Conservation (phyloP, 2,888 invertebrate species). For the Furcula furcula region DNA sequence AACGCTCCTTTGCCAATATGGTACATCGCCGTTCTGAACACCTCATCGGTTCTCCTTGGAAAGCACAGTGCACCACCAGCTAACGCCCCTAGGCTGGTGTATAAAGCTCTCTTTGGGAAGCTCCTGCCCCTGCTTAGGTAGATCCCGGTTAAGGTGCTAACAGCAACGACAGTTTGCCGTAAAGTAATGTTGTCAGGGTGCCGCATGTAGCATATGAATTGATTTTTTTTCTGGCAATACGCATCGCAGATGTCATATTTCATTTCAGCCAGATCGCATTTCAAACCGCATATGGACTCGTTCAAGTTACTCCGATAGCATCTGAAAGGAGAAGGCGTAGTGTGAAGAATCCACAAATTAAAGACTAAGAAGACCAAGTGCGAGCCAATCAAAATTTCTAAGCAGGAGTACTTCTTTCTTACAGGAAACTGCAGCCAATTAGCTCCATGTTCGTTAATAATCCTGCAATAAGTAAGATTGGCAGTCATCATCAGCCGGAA, state of each 20-base stretch:
- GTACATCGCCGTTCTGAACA: slow-evolving; percentile 36
- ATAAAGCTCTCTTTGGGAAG: slow-evolving; percentile 35
- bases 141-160: slow-evolving; percentile 33
- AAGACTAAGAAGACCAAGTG: too few species aligned
- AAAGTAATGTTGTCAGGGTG: slow-evolving; percentile 35
- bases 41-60: slow-evolving; percentile 55
- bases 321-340: background rate
- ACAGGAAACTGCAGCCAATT: too few species aligned
- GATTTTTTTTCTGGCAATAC: slow-evolving; percentile 20
- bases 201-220: slow-evolving; percentile 43
- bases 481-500: too few species aligned
- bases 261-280: slow-evolving; percentile 13
- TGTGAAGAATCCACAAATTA: too few species aligned
- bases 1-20: slow-evolving; percentile 26
- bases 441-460: too few species aligned
- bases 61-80: slow-evolving; percentile 49
- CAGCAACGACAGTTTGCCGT: slow-evolving; percentile 33
- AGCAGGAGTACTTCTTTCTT: too few species aligned
- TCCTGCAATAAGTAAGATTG: too few species aligned
- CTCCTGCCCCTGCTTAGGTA: slow-evolving; percentile 19
- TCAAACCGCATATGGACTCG: slow-evolving; percentile 15
- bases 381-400: too few species aligned
- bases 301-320: slow-evolving; percentile 20
- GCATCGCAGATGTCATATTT: slow-evolving; percentile 11
- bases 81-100: slow-evolving; percentile 37